These are phyloP conservation scores for Scomber japonicus DNA, from an alignment of 2,113 vertebrate species.

Conservation along the genomic window DNA sequence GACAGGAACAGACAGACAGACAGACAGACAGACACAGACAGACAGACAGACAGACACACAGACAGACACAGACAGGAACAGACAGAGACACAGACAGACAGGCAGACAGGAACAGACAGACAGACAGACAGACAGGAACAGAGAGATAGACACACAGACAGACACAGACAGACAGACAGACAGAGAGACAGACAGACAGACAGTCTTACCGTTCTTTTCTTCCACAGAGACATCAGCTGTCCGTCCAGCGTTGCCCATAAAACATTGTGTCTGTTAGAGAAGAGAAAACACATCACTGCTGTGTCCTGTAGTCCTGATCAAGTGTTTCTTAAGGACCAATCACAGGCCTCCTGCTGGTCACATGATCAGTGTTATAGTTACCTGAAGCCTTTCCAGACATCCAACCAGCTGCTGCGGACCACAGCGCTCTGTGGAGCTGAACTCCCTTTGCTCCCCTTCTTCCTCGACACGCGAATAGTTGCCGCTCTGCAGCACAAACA, in stretches of 20 bases:
- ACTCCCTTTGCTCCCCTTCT: constrained; percentile 33
- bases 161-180: too few species aligned
- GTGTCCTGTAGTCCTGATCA: background rate
- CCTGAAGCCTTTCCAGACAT: constrained; percentile 86
- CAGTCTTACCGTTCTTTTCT: constrained; percentile 82
- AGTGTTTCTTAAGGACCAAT: background rate
- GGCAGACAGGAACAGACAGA: background rate
- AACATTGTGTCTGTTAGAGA: constrained; percentile 78
- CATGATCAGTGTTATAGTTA: constrained; percentile 36
- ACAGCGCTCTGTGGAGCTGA: constrained; percentile 57
- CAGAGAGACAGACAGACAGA: background rate
- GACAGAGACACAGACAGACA: rapidly evolving
- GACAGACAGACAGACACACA: background rate
- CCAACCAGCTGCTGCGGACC: constrained; percentile 82
- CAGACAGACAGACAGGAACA: too few species aligned
- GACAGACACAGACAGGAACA: background rate
- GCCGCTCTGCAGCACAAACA: constrained; percentile 70
- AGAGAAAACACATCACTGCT: background rate
- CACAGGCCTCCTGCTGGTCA: background rate
- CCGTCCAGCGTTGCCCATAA: constrained; percentile 83
- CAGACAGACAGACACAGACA: background rate
- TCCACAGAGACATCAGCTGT: constrained; percentile 83
- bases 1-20: background rate
- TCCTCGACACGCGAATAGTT: constrained; percentile 84
- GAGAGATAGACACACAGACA: too few species aligned